A percentile compares a stretch with the other conserved stretches of the same genome.
Evolutionary conservation across 30 jellyfish, hydroid and myxozoan species (phyloP).

Genomic region (Mastigias papua): DNA sequence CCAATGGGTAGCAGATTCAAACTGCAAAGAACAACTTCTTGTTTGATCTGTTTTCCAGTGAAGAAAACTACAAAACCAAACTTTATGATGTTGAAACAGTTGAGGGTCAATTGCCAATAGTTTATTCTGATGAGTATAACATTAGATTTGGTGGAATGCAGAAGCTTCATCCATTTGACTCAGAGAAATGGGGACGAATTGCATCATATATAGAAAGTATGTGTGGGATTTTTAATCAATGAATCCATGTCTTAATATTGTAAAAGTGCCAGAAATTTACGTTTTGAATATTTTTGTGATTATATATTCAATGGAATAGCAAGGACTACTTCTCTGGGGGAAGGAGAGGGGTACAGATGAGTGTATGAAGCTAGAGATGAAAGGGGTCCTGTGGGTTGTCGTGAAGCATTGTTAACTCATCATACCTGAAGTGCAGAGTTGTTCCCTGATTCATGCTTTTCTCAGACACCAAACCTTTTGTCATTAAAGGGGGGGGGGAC

Average conservation of each 20-base stretch:
- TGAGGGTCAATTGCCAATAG: slow-evolving; percentile 73
- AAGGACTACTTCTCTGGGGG: too few relatives aligned
- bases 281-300: too few relatives aligned
- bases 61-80: slow-evolving; percentile 6
- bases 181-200: slow-evolving; percentile 95
- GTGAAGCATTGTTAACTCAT: too few relatives aligned
- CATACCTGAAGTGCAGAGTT: too few relatives aligned
- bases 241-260: neutral
- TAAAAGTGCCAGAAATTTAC: neutral
- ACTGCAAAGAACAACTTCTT: neutral
- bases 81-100: slow-evolving; percentile 61
- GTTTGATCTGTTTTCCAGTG: neutral
- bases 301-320: too few relatives aligned
- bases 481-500: too few relatives aligned
- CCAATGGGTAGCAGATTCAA: neutral
- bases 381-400: too few relatives aligned
- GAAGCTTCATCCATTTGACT: slow-evolving; percentile 93
- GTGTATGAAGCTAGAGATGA: too few relatives aligned
- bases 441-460: too few relatives aligned
- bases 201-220: slow-evolving; percentile 60
- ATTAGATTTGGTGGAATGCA: slow-evolving; percentile 90
- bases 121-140: slow-evolving; percentile 78
- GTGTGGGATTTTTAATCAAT: neutral
- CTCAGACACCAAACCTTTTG: too few relatives aligned
- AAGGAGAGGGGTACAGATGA: too few relatives aligned